Evolutionary conservation across 2,888 invertebrate genomes (phyloP).

Genomic region (Watsonalla cultraria): DNA sequence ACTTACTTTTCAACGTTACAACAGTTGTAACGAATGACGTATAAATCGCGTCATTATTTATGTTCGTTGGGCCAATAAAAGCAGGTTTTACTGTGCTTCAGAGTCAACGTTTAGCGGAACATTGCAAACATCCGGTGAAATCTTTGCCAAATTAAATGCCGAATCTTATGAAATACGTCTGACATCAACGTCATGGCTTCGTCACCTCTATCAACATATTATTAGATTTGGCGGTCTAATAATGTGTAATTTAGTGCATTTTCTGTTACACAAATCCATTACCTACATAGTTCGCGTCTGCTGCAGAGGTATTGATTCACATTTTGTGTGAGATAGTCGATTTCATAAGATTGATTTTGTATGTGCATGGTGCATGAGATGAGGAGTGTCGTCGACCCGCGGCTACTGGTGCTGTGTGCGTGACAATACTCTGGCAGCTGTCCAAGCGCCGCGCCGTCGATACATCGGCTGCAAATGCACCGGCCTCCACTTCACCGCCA

Average conservation of each 20-base stretch:
- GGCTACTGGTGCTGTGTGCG: slow-evolving; percentile 36
- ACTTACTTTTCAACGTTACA: slow-evolving; percentile 17
- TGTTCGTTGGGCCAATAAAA: slow-evolving; percentile 15
- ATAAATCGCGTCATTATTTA: slow-evolving; percentile 21
- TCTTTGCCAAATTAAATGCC: slow-evolving; percentile 19
- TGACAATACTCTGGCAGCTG: slow-evolving; percentile 52
- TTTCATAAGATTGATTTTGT: neutral
- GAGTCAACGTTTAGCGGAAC: slow-evolving; percentile 19
- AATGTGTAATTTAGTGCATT: too few species aligned
- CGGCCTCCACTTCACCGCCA: slow-evolving; percentile 10
- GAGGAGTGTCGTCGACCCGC: slow-evolving; percentile 43
- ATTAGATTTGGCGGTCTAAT: too few species aligned
- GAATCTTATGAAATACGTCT: slow-evolving; percentile 4
- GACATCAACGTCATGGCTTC: slow-evolving; percentile 4
- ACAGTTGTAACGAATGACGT: slow-evolving; percentile 8
- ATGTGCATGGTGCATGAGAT: neutral
- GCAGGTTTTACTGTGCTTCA: slow-evolving; percentile 25
- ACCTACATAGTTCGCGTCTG: too few species aligned
- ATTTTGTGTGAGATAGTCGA: neutral
- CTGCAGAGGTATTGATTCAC: too few species aligned
- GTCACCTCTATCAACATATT: too few species aligned
- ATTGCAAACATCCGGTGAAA: slow-evolving; percentile 27
- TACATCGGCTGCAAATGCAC: slow-evolving; percentile 38
- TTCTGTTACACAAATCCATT: too few species aligned
- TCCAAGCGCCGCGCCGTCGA: slow-evolving; percentile 57